phyloP scores from a whole-genome alignment of 2,888 invertebrate species.

The Eupithecia subfuscata region DNA sequence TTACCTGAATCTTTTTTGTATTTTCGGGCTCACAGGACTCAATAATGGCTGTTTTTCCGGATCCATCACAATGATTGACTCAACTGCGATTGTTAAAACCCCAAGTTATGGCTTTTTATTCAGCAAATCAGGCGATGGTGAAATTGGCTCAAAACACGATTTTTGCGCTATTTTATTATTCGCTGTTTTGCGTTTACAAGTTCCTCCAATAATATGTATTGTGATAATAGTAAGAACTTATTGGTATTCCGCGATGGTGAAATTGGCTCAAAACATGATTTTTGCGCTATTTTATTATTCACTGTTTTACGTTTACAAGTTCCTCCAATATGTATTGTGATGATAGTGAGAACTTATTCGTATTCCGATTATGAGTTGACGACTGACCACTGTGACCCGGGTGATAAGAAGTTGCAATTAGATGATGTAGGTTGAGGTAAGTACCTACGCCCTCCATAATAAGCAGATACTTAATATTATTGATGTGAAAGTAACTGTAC shows the following conservation, averaged over 20 bases:
- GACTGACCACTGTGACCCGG: background rate
- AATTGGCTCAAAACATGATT: background rate
- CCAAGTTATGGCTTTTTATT: background rate
- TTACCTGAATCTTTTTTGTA: conserved; percentile 52
- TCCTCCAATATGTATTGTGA: background rate
- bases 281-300: background rate
- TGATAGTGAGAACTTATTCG: conserved; percentile 1
- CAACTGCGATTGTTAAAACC: background rate
- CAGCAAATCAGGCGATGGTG: background rate
- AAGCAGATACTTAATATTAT: too few relatives aligned
- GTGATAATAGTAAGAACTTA: conserved; percentile 1
- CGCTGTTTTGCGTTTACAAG: background rate
- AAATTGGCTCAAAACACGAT: background rate
- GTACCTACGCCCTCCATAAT: background rate
- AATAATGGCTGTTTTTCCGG: conserved; percentile 66
- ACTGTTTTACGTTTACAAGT: background rate
- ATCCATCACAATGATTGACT: conserved; percentile 54
- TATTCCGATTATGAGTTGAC: background rate
- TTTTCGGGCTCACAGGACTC: conserved; percentile 36
- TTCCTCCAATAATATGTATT: background rate
- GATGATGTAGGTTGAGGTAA: background rate
- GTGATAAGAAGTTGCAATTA: conserved; percentile 4
- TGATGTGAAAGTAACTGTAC: too few relatives aligned
- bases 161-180: background rate
- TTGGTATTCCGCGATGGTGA: background rate